phyloP scores from a whole-genome alignment of 2,113 vertebrate genomes.

The Craseonycteris thonglongyai region DNA sequence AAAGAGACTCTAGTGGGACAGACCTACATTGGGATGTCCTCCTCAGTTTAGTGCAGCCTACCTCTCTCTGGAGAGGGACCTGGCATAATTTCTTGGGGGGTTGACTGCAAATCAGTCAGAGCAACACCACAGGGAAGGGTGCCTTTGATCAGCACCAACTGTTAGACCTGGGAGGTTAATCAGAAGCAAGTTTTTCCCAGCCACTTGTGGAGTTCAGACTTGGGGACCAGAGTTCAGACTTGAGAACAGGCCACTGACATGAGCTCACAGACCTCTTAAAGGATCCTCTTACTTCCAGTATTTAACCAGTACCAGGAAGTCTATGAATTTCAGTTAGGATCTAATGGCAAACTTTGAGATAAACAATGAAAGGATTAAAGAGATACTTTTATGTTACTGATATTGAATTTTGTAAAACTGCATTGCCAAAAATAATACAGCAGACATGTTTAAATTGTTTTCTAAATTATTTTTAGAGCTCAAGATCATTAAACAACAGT shows the following conservation, averaged over 20 bases:
- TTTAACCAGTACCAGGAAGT: background rate
- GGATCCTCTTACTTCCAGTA: background rate
- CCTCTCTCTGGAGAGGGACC: background rate
- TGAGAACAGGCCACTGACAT: background rate
- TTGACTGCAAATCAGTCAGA: background rate
- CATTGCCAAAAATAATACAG: background rate
- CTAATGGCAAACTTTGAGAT: background rate
- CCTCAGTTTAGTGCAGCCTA: background rate
- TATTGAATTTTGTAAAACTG: background rate
- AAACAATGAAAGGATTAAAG: background rate
- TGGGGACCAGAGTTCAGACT: background rate
- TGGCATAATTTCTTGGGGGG: background rate
- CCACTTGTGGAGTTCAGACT: background rate
- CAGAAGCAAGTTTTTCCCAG: background rate
- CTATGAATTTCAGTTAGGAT: background rate
- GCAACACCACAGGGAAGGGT: background rate
- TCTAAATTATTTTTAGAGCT: background rate
- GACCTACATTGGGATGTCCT: background rate
- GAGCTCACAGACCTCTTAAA: background rate
- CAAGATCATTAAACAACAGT: background rate
- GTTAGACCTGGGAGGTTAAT: background rate
- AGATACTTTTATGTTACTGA: background rate
- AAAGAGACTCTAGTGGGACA: background rate
- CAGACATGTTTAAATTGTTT: background rate
- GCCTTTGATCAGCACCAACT: background rate